Conservation (phyloP, 2,888 invertebrate species). For the Drosophila lacicola region DNA sequence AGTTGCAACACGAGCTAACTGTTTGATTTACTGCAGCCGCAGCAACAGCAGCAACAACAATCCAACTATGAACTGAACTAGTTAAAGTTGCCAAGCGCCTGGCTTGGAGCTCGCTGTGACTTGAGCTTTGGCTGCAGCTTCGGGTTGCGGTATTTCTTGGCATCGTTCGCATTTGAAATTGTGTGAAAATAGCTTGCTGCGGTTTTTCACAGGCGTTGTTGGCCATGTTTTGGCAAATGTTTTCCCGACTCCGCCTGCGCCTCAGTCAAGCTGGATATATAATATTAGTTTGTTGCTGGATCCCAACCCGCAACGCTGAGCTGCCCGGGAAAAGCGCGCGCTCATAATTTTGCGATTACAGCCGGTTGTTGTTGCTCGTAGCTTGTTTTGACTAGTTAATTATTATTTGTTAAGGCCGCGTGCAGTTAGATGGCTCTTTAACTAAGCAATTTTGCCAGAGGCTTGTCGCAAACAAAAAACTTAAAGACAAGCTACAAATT, state of each 20-base stretch:
- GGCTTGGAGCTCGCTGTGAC: constrained; percentile 9
- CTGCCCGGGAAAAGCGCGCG: constrained; percentile 37
- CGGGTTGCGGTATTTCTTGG: constrained; percentile 49
- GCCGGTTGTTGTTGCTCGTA: constrained; percentile 21
- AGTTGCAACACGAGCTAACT: constrained; percentile 33
- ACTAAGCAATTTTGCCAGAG: constrained; percentile 29
- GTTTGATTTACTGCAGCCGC: constrained; percentile 44
- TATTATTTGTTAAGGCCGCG: constrained; percentile 58
- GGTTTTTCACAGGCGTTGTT: constrained; percentile 55
- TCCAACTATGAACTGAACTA: constrained; percentile 42
- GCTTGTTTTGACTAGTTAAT: constrained; percentile 55
- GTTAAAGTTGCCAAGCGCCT: constrained; percentile 35
- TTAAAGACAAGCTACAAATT: not conserved
- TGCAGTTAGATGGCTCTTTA: constrained; percentile 33
- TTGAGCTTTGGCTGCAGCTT: constrained; percentile 4
- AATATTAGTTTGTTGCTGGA: constrained; percentile 12
- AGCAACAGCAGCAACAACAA: constrained; percentile 17
- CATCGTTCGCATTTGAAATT: constrained; percentile 68
- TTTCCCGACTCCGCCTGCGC: constrained; percentile 29
- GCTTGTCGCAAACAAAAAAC: not conserved
- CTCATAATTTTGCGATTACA: constrained; percentile 63
- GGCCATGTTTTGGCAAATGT: constrained; percentile 44
- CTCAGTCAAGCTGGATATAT: constrained; percentile 15
- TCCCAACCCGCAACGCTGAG: constrained; percentile 7
- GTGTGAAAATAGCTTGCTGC: constrained; percentile 64